Conservation (phyloP, 2,797 vertebrate genomes). For the Manis javanica region DNA sequence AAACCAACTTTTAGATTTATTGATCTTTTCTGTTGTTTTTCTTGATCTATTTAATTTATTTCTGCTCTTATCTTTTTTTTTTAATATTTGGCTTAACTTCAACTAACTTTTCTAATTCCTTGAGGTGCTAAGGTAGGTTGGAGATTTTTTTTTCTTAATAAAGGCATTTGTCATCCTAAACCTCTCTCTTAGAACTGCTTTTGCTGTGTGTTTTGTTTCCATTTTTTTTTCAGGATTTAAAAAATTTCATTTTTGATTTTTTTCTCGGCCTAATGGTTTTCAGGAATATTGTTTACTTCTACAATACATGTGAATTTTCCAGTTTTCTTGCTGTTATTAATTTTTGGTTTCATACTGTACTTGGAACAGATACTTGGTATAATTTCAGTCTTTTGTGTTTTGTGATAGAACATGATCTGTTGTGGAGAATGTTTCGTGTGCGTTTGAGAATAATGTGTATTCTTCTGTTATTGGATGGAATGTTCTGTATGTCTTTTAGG, state of each 20-base stretch:
- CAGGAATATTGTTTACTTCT: neutral
- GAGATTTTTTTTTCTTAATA: neutral
- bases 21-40: neutral
- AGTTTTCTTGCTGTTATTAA: neutral
- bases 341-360: neutral
- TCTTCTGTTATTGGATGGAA: neutral
- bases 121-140: neutral
- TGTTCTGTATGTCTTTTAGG: neutral
- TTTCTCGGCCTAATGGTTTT: neutral
- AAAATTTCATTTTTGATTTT: neutral
- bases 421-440: neutral
- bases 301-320: neutral
- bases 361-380: neutral
- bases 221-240: neutral
- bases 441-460: neutral
- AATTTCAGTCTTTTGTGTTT: neutral
- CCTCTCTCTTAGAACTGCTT: neutral
- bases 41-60: neutral
- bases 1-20: neutral
- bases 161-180: neutral
- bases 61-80: neutral
- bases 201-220: neutral
- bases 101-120: neutral
- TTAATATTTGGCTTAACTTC: neutral
- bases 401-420: neutral